These are phyloP conservation scores for Tichodroma muraria DNA, from an alignment of 2,113 vertebrate species.

Conservation along the genomic window DNA sequence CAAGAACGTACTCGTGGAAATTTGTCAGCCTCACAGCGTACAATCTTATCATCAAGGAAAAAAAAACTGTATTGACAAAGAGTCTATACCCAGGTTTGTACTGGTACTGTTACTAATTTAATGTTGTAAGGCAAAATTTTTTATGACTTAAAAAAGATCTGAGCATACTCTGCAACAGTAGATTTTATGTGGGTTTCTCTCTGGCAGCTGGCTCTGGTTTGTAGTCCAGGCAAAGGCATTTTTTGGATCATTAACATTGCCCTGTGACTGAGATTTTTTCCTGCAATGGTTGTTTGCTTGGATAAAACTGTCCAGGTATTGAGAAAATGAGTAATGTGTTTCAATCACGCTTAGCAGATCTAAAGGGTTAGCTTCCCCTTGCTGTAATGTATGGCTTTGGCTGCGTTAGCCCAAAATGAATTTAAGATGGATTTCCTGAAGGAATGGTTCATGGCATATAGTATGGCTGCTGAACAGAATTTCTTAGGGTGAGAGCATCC, in stretches of 20 bases:
- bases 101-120: neutral
- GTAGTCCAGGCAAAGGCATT: neutral
- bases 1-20: neutral
- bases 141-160: neutral
- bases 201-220: neutral
- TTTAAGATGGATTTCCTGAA: constrained; percentile 30
- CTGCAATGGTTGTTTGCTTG: neutral
- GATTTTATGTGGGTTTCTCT: neutral
- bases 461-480: neutral
- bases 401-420: constrained; percentile 28
- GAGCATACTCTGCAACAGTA: neutral
- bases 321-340: constrained; percentile 21
- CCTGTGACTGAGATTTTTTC: neutral
- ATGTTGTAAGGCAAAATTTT: neutral
- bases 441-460: neutral
- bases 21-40: neutral
- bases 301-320: neutral
- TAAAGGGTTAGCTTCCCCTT: neutral
- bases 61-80: neutral
- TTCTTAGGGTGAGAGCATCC: neutral
- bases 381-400: neutral
- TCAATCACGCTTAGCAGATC: constrained; percentile 21
- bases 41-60: neutral
- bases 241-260: neutral
- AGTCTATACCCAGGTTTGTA: neutral